phyloP scores from a whole-genome alignment of 2,888 invertebrate species.

The Anagyrus pseudococci region DNA sequence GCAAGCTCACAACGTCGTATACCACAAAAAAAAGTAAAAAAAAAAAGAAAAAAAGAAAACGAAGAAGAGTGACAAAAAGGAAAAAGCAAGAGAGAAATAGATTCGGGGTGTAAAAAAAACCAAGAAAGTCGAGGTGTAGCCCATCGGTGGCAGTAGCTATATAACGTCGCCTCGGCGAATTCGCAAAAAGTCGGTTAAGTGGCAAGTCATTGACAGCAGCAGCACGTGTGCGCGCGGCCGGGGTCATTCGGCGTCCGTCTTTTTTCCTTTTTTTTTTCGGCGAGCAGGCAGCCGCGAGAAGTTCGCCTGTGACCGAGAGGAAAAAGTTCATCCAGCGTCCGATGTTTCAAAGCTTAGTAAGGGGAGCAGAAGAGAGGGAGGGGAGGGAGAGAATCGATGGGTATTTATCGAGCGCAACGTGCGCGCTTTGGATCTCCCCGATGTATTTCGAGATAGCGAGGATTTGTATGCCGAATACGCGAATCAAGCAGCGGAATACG shows the following conservation, averaged over 20 bases:
- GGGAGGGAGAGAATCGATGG: conserved; percentile 6
- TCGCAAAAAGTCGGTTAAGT: conserved; percentile 30
- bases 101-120: neutral
- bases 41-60: too few species aligned
- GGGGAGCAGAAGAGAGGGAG: neutral
- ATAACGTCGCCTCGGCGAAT: neutral
- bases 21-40: too few species aligned
- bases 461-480: too few species aligned
- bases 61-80: too few species aligned
- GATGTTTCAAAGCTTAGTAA: too few species aligned
- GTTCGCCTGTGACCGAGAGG: neutral
- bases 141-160: neutral
- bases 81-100: too few species aligned
- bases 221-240: neutral
- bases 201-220: conserved; percentile 24
- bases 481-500: too few species aligned
- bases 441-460: too few species aligned
- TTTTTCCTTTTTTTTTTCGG: conserved; percentile 4
- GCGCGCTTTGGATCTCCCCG: too few species aligned
- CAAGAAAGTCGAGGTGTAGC: neutral
- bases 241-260: neutral
- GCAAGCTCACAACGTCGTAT: too few species aligned
- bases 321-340: too few species aligned
- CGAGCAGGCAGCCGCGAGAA: too few species aligned
- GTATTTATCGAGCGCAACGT: conserved; percentile 22